These are phyloP conservation scores for Halcyon smyrnensis DNA, from an alignment of 2,797 vertebrate species.

Conservation along the genomic window DNA sequence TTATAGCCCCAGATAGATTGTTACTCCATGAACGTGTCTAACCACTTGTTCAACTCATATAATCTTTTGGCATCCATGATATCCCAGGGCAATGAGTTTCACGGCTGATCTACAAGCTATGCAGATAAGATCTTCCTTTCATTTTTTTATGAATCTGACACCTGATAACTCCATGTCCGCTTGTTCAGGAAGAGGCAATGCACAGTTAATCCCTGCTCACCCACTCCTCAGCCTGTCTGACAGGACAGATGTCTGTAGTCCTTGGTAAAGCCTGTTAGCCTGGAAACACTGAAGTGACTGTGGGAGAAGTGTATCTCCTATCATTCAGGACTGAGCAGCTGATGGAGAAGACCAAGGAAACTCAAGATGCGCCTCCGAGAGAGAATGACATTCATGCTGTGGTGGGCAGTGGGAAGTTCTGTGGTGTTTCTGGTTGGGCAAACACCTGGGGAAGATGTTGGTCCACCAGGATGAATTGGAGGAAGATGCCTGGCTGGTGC, in stretches of 20 bases:
- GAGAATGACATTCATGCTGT: neutral
- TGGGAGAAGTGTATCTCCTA: neutral
- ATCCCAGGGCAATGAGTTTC: neutral
- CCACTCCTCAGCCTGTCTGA: neutral
- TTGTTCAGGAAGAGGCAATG: conserved; percentile 16
- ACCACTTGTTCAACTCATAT: neutral
- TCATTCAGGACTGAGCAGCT: neutral
- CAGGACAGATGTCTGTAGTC: neutral
- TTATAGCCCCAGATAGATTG: neutral
- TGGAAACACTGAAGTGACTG: neutral
- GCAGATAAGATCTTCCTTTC: conserved; percentile 25
- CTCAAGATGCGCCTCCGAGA: neutral
- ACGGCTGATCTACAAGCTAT: neutral
- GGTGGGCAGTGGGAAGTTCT: neutral
- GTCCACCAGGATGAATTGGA: neutral
- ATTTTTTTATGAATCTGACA: conserved; percentile 1
- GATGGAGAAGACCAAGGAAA: neutral
- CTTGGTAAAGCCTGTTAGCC: neutral
- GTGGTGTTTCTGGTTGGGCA: neutral
- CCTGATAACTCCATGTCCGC: neutral
- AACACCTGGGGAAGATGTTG: neutral
- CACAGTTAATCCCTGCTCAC: conserved; percentile 18
- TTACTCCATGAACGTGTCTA: neutral
- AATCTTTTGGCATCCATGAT: neutral
- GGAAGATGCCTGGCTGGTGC: neutral